A percentile compares a stretch with the other conserved stretches of the same genome.
Evolutionary conservation across 2,113 vertebrate genomes (phyloP).

Genomic region (Ploceus nigricollis): DNA sequence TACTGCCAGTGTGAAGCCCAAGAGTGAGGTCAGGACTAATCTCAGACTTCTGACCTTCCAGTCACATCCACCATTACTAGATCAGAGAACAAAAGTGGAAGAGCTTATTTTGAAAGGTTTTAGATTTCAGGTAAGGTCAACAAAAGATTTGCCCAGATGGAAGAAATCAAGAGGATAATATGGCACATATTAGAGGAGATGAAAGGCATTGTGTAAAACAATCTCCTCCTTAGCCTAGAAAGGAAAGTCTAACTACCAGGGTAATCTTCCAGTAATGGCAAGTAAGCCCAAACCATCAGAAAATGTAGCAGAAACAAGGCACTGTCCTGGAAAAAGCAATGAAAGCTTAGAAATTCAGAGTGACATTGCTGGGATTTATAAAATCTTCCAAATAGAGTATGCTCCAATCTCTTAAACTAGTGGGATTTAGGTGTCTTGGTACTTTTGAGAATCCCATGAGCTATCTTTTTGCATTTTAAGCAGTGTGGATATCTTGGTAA

Average conservation of each 20-base stretch:
- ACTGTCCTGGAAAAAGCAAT: background rate
- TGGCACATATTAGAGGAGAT: conserved; percentile 40
- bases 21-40: conserved; percentile 32
- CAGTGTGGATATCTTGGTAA: background rate
- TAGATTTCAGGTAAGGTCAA: conserved; percentile 59
- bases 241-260: background rate
- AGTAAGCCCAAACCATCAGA: background rate
- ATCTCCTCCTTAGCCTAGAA: conserved; percentile 10
- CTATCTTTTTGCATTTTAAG: background rate
- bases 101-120: conserved; percentile 50
- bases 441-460: background rate
- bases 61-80: background rate
- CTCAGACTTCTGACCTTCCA: conserved; percentile 40
- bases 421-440: background rate
- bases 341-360: background rate
- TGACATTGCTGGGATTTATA: background rate
- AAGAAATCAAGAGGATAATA: conserved; percentile 54
- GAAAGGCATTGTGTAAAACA: conserved; percentile 15
- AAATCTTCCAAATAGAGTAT: background rate
- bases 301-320: background rate
- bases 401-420: rapidly evolving
- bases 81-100: conserved; percentile 16
- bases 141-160: conserved; percentile 55
- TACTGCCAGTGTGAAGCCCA: background rate
- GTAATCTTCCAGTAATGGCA: background rate